Evolutionary conservation across 2,113 vertebrate species (phyloP), one percentile per base, ranked within the genome.

Genomic region (Semnopithecus entellus): DNA sequence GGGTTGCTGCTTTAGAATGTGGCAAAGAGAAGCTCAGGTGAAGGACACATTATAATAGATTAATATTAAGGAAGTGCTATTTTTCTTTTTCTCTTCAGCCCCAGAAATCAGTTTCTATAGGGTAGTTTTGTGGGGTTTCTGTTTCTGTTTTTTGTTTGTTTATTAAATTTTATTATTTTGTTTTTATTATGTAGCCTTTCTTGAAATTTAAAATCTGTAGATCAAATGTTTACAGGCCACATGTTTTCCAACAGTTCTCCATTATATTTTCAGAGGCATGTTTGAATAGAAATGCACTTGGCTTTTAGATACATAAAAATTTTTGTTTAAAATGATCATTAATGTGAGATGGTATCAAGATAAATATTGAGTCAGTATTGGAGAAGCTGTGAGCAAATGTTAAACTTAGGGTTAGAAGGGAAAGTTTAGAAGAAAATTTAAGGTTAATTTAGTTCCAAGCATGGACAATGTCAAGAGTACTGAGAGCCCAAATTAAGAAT

Each of bases 1-100:
- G 52, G 8, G 23, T 57, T 94, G 66, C 76, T 64, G 80, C 23
- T 88, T 95, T 96, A 75, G 84, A 95, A 68, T 92, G 61, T 88
- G 70, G 45, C 64, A 80, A 93, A 93, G 22, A 96, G 81, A 88
- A 94, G 32, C 59, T 55, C 59, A 96, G 11, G 30, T 72, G 43
- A n/a, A 48, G 22, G 32, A 57, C 76, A 72, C 5, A 45, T 85
- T 59, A 78, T 32, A 55, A 81, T 68, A 68, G 18, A 66, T 89
- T 89, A 45, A 90, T 73, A 92, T 79, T 79, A 84, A 94, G 20
- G 32, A 52, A 90, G 52, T 95, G 8, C 18, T 75, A 38, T 57
- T 76, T 83, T 64, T 4, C 18, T 9, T 86, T 82, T 92, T 35
- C 16, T 91, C 72, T 82, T 75, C 20, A 32, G 43, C 32, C 32